phyloP scores from a whole-genome alignment of 2,888 invertebrate species.

The Orthosia gothica region DNA sequence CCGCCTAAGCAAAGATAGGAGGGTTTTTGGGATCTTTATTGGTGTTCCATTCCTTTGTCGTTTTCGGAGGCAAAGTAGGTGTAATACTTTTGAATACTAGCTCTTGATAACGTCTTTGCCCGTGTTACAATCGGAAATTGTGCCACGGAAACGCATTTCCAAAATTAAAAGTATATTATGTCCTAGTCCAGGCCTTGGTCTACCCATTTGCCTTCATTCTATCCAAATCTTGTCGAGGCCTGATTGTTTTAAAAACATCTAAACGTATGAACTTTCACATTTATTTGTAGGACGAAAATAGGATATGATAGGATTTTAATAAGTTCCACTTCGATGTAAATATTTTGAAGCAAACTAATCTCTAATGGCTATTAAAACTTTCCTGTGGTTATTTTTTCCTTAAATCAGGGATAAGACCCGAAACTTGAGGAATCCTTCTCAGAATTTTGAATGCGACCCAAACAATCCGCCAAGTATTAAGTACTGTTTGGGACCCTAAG shows the following conservation, averaged over 20 bases:
- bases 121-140: too few relatives aligned
- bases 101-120: neutral
- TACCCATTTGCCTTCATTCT: too few relatives aligned
- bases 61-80: neutral
- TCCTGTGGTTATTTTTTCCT: neutral
- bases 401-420: neutral
- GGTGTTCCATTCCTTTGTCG: neutral
- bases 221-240: too few relatives aligned
- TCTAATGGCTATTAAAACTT: slow-evolving; percentile 17
- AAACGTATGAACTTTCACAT: too few relatives aligned
- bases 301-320: neutral
- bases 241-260: too few relatives aligned
- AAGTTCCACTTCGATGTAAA: too few relatives aligned
- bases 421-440: slow-evolving; percentile 36
- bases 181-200: too few relatives aligned
- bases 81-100: too few relatives aligned
- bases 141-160: too few relatives aligned
- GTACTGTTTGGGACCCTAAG: slow-evolving; percentile 38
- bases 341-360: neutral
- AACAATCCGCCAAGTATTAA: slow-evolving; percentile 51
- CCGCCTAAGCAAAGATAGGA: neutral
- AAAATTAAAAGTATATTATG: too few relatives aligned
- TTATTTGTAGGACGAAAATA: neutral
- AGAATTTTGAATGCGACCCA: slow-evolving; percentile 17
- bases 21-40: neutral